Conservation (phyloP, 2,113 vertebrate genomes). For the Laterallus jamaicensis region DNA sequence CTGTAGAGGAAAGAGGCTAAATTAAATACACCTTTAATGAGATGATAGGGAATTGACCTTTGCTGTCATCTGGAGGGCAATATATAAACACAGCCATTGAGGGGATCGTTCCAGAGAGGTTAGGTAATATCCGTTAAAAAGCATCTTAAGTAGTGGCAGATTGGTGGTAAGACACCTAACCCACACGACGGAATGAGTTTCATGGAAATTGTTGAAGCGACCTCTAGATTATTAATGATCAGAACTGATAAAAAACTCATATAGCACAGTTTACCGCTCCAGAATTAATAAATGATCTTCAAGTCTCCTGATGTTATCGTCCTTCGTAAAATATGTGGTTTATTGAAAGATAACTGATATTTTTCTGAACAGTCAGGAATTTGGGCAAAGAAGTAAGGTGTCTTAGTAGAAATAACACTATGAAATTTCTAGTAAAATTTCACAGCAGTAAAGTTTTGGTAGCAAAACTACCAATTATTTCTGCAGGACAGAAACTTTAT, state of each 20-base stretch:
- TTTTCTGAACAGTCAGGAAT: not conserved
- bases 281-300: not conserved
- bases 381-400: not conserved
- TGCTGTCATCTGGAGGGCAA: conserved; percentile 41
- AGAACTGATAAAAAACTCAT: not conserved
- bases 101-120: not conserved
- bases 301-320: not conserved
- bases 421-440: not conserved
- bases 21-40: conserved; percentile 71
- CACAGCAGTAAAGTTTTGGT: not conserved
- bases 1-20: conserved; percentile 48
- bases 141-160: not conserved
- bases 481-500: not conserved
- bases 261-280: not conserved
- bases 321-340: not conserved
- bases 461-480: not conserved
- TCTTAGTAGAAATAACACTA: not conserved
- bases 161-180: not conserved
- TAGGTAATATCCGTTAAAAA: not conserved
- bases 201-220: not conserved
- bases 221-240: not conserved
- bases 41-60: conserved; percentile 61
- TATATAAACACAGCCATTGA: conserved; percentile 8
- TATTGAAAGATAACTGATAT: not conserved
- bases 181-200: not conserved